These are phyloP conservation scores for Sphaeramia orbicularis DNA, from an alignment of 2,797 vertebrate species.

Conservation along the genomic window DNA sequence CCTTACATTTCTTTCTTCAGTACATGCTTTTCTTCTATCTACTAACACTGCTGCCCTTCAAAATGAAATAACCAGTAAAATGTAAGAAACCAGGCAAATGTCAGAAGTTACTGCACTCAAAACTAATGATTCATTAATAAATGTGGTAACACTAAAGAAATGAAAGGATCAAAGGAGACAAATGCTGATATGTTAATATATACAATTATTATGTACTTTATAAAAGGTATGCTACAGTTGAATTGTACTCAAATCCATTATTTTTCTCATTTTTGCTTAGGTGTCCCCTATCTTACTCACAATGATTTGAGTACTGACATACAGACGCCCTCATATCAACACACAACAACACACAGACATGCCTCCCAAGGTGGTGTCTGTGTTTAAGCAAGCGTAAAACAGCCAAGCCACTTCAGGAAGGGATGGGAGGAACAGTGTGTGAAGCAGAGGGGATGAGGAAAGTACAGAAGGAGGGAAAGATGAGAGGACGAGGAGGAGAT, in stretches of 20 bases:
- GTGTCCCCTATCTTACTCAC: background rate
- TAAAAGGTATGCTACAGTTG: too few species aligned
- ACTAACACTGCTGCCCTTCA: background rate
- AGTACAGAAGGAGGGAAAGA: background rate
- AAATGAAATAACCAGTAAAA: slow-evolving; percentile 9
- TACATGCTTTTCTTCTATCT: background rate
- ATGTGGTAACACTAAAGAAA: background rate
- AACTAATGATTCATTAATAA: background rate
- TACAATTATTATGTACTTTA: background rate
- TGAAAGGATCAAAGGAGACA: background rate
- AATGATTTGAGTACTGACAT: too few species aligned
- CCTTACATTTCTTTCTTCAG: background rate
- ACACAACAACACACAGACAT: background rate
- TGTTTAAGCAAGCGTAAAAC: slow-evolving; percentile 41
- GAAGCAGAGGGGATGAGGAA: slow-evolving; percentile 7
- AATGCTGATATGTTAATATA: background rate
- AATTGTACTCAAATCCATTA: background rate
- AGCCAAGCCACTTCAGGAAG: slow-evolving; percentile 8
- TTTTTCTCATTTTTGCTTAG: background rate
- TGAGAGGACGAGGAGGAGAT: background rate
- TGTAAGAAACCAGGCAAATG: background rate
- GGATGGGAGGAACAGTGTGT: background rate
- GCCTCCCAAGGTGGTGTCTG: slow-evolving; percentile 19
- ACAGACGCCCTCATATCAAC: background rate
- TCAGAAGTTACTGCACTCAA: slow-evolving; percentile 1